phyloP scores from a whole-genome alignment of 2,113 vertebrate species.

The Phasianus colchicus region DNA sequence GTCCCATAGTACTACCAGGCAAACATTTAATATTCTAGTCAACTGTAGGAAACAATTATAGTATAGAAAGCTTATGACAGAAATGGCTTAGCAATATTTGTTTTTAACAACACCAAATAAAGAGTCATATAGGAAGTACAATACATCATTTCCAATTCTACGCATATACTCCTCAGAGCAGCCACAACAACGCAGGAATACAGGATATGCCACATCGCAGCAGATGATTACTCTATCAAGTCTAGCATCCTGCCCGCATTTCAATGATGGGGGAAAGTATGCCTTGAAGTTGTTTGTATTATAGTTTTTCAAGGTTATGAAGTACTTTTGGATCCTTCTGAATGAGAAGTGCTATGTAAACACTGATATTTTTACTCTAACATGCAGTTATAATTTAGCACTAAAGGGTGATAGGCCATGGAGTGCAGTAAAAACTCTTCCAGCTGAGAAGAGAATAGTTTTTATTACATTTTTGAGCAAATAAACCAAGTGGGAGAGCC shows the following conservation, averaged over 20 bases:
- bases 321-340: conserved; percentile 3
- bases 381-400: neutral
- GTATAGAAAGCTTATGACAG: conserved; percentile 11
- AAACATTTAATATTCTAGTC: conserved; percentile 9
- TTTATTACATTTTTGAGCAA: neutral
- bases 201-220: neutral
- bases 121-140: neutral
- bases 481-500: neutral
- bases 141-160: conserved; percentile 20
- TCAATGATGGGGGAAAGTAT: conserved; percentile 15
- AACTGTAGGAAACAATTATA: neutral
- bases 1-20: neutral
- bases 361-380: neutral
- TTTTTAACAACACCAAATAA: conserved; percentile 24
- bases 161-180: conserved; percentile 1
- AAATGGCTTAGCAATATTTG: conserved; percentile 25
- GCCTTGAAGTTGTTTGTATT: neutral
- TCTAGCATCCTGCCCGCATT: conserved; percentile 15
- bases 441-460: neutral
- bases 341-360: neutral
- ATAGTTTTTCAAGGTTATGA: conserved; percentile 48
- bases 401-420: neutral
- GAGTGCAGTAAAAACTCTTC: neutral
- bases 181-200: neutral
- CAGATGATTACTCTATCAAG: conserved; percentile 15